These are phyloP conservation scores for Hemibagrus wyckioides DNA, from an alignment of 2,113 vertebrate species.

Conservation along the genomic window DNA sequence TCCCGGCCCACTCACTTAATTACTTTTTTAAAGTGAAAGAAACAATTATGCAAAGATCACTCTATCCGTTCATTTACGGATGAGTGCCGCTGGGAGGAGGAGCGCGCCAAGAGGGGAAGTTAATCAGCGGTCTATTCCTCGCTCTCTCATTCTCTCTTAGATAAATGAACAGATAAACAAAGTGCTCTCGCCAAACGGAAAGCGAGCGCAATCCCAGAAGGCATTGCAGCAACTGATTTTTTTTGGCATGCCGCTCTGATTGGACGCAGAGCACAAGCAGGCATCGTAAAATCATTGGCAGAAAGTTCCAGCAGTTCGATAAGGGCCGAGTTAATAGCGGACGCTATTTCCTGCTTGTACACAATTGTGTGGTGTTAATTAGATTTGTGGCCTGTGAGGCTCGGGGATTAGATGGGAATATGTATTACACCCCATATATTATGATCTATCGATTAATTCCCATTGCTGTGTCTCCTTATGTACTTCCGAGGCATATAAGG, in stretches of 20 bases:
- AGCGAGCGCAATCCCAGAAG: conserved; percentile 42
- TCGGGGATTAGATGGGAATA: conserved; percentile 41
- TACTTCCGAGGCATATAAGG: background rate
- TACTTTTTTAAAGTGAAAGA: conserved; percentile 70
- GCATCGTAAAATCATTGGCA: conserved; percentile 22
- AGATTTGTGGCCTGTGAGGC: conserved; percentile 45
- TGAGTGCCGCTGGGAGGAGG: conserved; percentile 42
- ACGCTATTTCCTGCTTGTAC: conserved; percentile 41
- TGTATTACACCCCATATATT: conserved; percentile 40
- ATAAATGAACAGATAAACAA: conserved; percentile 47
- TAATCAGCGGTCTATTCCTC: conserved; percentile 32
- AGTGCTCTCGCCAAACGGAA: conserved; percentile 24
- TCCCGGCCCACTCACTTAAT: conserved; percentile 57
- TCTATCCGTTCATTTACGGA: conserved; percentile 44
- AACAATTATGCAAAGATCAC: conserved; percentile 70
- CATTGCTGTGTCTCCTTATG: background rate
- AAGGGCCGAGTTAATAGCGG: conserved; percentile 40
- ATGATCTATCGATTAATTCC: conserved; percentile 43
- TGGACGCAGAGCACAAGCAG: conserved; percentile 11
- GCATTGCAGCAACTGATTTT: conserved; percentile 33
- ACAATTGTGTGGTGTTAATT: conserved; percentile 25
- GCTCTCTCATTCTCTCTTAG: conserved; percentile 25
- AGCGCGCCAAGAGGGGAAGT: conserved; percentile 35
- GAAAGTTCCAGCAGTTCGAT: conserved; percentile 40
- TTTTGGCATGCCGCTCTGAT: conserved; percentile 31